These are phyloP conservation scores for Agrotis ipsilon DNA, from an alignment of 2,888 invertebrate genomes.

Conservation along the genomic window DNA sequence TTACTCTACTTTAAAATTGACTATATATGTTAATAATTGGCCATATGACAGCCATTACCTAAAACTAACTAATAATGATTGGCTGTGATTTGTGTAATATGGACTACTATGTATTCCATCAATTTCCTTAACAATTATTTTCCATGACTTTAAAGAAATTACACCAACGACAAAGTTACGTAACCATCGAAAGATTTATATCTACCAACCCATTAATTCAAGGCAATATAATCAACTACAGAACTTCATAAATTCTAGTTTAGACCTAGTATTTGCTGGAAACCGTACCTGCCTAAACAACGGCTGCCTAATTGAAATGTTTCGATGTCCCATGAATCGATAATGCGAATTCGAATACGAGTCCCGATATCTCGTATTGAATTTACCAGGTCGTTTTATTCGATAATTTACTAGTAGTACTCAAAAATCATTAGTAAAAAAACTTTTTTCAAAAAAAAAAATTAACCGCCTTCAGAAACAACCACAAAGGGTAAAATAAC, in stretches of 20 bases:
- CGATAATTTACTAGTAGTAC: not conserved
- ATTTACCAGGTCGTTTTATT: slow-evolving; percentile 27
- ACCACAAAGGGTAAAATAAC: too few relatives aligned
- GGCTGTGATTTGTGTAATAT: not conserved
- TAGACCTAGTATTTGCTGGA: slow-evolving; percentile 6
- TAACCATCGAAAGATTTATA: not conserved
- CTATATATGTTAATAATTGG: not conserved
- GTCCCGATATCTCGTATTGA: slow-evolving; percentile 12
- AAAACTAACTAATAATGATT: not conserved
- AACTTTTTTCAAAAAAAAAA: too few relatives aligned
- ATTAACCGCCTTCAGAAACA: too few relatives aligned
- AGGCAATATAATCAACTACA: not conserved
- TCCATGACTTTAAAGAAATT: too few relatives aligned
- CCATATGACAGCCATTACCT: not conserved
- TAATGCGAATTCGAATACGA: slow-evolving; percentile 62
- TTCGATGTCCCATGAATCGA: slow-evolving; percentile 70
- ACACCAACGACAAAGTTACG: not conserved
- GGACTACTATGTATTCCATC: not conserved
- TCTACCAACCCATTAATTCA: not conserved
- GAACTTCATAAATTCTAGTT: slow-evolving; percentile 5
- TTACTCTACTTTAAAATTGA: not conserved
- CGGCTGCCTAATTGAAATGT: slow-evolving; percentile 69
- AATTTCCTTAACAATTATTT: not conserved
- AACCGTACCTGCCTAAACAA: slow-evolving; percentile 9
- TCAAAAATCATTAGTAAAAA: too few relatives aligned